These are phyloP conservation scores for Noctua pronuba DNA, from an alignment of 2,888 invertebrate species.

Conservation along the genomic window DNA sequence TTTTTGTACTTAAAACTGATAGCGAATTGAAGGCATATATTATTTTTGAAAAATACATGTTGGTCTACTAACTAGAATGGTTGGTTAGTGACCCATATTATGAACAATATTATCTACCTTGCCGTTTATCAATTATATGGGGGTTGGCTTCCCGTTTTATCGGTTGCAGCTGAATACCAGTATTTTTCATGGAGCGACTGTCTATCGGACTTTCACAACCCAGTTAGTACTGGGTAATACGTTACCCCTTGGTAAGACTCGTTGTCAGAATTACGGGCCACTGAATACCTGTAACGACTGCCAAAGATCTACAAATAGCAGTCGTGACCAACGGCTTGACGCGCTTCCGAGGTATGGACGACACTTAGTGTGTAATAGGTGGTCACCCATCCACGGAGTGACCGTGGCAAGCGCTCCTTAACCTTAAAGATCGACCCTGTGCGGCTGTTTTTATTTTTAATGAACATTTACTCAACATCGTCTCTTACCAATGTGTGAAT, in stretches of 20 bases:
- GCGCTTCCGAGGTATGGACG: neutral
- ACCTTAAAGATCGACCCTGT: neutral
- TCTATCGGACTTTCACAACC: neutral
- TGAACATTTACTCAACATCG: neutral
- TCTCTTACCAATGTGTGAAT: neutral
- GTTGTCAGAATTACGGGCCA: neutral
- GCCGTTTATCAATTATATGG: neutral
- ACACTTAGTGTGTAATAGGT: neutral
- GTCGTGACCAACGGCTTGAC: neutral
- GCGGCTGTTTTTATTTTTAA: neutral
- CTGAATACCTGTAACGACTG: neutral
- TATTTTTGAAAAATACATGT: neutral
- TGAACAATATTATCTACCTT: too few relatives aligned
- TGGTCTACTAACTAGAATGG: neutral
- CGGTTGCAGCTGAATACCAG: too few relatives aligned
- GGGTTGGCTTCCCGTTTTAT: neutral
- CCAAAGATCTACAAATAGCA: neutral
- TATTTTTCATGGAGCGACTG: neutral
- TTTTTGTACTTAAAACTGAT: conserved; percentile 52
- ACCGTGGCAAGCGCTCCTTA: neutral
- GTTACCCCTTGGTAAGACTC: neutral
- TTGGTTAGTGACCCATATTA: neutral
- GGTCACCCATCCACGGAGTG: neutral
- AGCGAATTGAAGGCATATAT: neutral
- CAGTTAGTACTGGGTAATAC: neutral